phyloP scores from a whole-genome alignment of 2,797 vertebrate species.

The Scarus forsteni region DNA sequence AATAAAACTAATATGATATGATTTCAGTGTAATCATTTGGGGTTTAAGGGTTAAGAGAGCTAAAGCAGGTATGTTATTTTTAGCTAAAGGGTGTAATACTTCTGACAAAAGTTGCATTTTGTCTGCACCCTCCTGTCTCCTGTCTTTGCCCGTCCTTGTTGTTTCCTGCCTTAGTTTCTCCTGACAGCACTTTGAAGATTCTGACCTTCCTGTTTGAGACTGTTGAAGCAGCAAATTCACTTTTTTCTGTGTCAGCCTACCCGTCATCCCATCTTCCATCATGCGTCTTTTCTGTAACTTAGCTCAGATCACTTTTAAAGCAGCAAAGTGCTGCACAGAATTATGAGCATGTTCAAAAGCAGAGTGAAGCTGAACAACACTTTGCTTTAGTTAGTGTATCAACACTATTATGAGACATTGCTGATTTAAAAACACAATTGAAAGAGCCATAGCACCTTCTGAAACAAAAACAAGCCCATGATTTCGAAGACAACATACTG shows the following conservation, averaged over 20 bases:
- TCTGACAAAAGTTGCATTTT: too few species aligned
- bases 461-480: too few species aligned
- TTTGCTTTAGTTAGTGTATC: too few species aligned
- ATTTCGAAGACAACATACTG: too few species aligned
- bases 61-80: too few species aligned
- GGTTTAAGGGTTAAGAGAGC: too few species aligned
- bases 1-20: too few species aligned
- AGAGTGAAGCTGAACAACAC: not conserved
- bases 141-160: not conserved
- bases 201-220: slow-evolving; percentile 53
- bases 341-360: slow-evolving; percentile 2
- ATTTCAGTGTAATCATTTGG: too few species aligned
- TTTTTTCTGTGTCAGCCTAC: slow-evolving; percentile 46
- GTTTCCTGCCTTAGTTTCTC: slow-evolving; percentile 2
- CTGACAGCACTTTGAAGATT: slow-evolving; percentile 37
- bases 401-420: too few species aligned
- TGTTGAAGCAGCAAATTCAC: slow-evolving; percentile 54
- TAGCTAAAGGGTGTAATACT: too few species aligned
- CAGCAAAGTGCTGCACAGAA: not conserved
- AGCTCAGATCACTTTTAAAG: not conserved
- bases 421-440: too few species aligned
- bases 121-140: not conserved
- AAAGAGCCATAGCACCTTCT: too few species aligned
- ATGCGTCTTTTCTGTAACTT: not conserved
- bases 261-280: slow-evolving; percentile 10